Evolutionary conservation across 2,797 vertebrate genomes (phyloP).

Genomic region (Eurystomus glaucurus): DNA sequence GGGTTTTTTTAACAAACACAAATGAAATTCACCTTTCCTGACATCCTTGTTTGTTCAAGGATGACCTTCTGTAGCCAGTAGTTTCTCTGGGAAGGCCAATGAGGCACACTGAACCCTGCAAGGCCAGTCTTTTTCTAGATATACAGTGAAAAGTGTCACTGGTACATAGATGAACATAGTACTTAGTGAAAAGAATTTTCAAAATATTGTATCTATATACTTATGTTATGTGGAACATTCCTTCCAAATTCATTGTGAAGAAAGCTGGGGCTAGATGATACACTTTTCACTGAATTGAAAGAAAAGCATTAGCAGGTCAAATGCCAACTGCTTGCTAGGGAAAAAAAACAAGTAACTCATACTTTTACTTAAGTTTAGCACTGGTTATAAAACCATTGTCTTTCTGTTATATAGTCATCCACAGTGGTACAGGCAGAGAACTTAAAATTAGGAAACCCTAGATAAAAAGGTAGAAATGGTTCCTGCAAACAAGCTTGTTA

Average conservation of each 20-base stretch:
- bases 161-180: neutral
- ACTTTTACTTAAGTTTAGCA: neutral
- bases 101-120: neutral
- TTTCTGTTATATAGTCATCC: rapidly evolving
- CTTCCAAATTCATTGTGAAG: neutral
- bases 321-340: neutral
- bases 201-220: neutral
- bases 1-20: neutral
- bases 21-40: neutral
- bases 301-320: neutral
- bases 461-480: neutral
- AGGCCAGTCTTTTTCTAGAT: neutral
- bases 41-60: neutral
- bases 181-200: neutral
- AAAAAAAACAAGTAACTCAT: neutral
- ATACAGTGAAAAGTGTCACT: rapidly evolving
- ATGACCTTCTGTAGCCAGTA: neutral
- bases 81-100: neutral
- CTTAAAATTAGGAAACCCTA: neutral
- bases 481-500: neutral
- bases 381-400: neutral
- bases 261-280: neutral
- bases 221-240: neutral
- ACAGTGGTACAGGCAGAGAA: neutral
- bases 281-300: neutral